Percentiles rank a stretch among this genome's conserved stretches.
phyloP scores from a whole-genome alignment of 2,113 vertebrate species.

The Ardeotis arabs region DNA sequence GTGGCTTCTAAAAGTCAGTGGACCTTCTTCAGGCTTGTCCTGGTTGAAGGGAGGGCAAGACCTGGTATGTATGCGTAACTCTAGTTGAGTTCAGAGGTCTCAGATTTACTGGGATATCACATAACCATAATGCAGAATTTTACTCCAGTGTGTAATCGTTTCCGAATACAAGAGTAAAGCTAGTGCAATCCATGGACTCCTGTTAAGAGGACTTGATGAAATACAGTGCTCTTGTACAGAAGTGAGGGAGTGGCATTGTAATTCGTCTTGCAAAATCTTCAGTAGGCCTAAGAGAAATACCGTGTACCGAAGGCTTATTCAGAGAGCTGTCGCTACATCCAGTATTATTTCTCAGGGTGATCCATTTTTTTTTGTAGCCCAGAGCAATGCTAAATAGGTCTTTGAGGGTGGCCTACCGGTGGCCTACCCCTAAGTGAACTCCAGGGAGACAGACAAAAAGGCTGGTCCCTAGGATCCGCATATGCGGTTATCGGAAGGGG shows the following conservation, averaged over 20 bases:
- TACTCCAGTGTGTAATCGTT: slow-evolving; percentile 64
- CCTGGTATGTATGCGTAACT: neutral
- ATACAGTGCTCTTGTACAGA: neutral
- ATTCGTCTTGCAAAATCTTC: neutral
- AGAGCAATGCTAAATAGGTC: neutral
- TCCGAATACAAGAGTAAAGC: slow-evolving; percentile 20
- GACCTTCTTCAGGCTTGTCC: neutral
- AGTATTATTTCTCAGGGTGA: neutral
- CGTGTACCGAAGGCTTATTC: neutral
- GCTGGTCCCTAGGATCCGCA: neutral
- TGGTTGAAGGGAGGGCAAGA: neutral
- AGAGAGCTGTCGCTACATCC: neutral
- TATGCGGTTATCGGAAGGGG: neutral
- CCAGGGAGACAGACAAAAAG: neutral
- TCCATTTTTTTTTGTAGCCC: slow-evolving; percentile 16
- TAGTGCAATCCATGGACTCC: neutral
- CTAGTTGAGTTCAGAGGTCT: neutral
- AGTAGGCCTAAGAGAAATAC: neutral
- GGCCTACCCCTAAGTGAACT: neutral
- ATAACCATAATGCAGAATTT: slow-evolving; percentile 79
- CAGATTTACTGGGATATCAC: slow-evolving; percentile 76
- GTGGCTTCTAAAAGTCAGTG: neutral
- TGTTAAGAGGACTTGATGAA: neutral
- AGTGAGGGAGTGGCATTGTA: neutral
- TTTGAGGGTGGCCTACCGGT: slow-evolving; percentile 48